phyloP scores from a whole-genome alignment of 2,888 invertebrate species.

The Liodrosophila aerea region DNA sequence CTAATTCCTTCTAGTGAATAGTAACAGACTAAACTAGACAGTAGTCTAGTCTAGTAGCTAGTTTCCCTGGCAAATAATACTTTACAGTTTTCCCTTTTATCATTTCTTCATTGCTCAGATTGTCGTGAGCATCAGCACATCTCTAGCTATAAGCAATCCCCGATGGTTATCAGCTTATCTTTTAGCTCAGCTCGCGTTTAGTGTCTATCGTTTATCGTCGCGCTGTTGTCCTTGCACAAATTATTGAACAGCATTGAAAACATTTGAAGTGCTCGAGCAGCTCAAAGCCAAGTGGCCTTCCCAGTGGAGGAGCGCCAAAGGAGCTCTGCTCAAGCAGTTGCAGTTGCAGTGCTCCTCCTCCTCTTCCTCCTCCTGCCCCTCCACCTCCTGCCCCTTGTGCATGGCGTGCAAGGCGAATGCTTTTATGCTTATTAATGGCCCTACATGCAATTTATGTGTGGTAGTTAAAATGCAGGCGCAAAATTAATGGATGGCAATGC shows the following conservation, averaged over 20 bases:
- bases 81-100: too few relatives aligned
- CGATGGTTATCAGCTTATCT: slow-evolving; percentile 25
- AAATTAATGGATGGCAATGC: slow-evolving; percentile 59
- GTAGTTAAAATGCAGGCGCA: slow-evolving; percentile 61
- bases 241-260: slow-evolving; percentile 79
- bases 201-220: slow-evolving; percentile 27
- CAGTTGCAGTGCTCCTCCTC: too few relatives aligned
- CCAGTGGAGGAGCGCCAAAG: too few relatives aligned
- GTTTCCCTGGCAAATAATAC: too few relatives aligned
- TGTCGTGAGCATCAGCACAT: too few relatives aligned
- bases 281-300: slow-evolving; percentile 46
- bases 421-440: slow-evolving; percentile 76
- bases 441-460: slow-evolving; percentile 70
- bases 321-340: too few relatives aligned
- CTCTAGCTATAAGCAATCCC: neutral
- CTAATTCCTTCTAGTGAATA: too few relatives aligned
- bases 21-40: too few relatives aligned
- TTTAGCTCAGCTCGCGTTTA: slow-evolving; percentile 46
- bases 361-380: too few relatives aligned
- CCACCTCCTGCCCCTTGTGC: too few relatives aligned
- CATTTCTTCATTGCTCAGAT: too few relatives aligned
- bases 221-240: slow-evolving; percentile 60
- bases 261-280: slow-evolving; percentile 65
- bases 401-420: slow-evolving; percentile 49
- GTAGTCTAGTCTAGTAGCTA: too few relatives aligned